phyloP scores from a whole-genome alignment of 2,888 invertebrate genomes.

The Pollenia labialis region DNA sequence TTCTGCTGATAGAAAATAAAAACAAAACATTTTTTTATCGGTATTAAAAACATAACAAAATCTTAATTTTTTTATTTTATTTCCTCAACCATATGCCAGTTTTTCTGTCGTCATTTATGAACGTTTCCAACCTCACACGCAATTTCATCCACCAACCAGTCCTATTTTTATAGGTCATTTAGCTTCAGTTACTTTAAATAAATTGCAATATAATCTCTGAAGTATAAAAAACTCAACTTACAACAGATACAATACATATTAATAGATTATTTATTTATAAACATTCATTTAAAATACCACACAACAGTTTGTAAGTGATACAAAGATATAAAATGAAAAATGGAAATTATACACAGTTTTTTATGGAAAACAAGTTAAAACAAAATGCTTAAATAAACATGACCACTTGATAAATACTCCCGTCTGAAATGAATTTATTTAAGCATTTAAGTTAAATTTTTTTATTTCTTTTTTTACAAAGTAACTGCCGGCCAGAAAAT shows the following conservation, averaged over 20 bases:
- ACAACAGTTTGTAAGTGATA: background rate
- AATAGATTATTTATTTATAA: constrained; percentile 29
- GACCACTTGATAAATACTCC: constrained; percentile 22
- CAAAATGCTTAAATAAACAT: constrained; percentile 36
- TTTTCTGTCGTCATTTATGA: no score
- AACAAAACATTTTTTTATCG: no score
- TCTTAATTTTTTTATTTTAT: no score
- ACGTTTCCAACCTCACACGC: no score
- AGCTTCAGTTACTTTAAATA: constrained; percentile 14
- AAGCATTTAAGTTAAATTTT: background rate
- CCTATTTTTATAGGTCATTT: background rate
- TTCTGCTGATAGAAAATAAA: no score
- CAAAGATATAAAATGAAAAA: background rate
- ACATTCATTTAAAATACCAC: constrained; percentile 37
- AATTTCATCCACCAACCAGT: no score
- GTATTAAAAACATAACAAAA: no score
- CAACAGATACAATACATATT: constrained; percentile 4
- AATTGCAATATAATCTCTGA: constrained; percentile 28
- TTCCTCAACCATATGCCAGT: no score
- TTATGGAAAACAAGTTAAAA: background rate
- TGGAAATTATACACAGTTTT: background rate
- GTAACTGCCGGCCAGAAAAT: constrained; percentile 9
- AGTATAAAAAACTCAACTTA: background rate
- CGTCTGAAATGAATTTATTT: constrained; percentile 17
- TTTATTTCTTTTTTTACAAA: background rate